phyloP scores from a whole-genome alignment of 1,140 invertebrate genomes.

The Leptinotarsa texana region DNA sequence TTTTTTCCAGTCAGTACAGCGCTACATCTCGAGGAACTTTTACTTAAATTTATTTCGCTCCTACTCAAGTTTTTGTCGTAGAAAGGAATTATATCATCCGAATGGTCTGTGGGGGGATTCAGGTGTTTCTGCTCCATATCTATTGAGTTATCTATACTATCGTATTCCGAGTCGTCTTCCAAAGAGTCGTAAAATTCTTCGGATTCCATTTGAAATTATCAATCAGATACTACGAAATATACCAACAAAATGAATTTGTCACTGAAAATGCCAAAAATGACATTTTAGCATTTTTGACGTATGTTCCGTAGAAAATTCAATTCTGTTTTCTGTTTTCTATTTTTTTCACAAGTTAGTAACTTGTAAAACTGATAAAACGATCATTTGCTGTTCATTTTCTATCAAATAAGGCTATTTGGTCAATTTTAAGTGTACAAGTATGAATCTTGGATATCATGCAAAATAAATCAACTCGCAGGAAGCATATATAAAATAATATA shows the following conservation, averaged over 20 bases:
- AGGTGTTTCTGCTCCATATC: not conserved
- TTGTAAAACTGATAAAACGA: too few species aligned
- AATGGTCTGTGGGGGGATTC: not conserved
- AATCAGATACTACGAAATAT: not conserved
- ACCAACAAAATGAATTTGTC: not conserved
- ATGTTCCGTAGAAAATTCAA: too few species aligned
- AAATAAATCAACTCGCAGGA: too few species aligned
- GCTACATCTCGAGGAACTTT: conserved; percentile 14
- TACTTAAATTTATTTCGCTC: conserved; percentile 27
- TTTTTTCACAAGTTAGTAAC: too few species aligned
- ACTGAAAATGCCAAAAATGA: not conserved
- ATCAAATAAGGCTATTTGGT: too few species aligned
- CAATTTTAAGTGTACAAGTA: too few species aligned
- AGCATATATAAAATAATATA: too few species aligned
- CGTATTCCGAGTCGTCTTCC: conserved; percentile 32
- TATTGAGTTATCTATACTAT: not conserved
- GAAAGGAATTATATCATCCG: conserved; percentile 28
- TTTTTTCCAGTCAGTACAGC: not conserved
- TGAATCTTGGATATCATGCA: too few species aligned
- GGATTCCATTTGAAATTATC: conserved; percentile 29
- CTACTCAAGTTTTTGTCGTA: conserved; percentile 31
- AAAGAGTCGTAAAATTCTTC: conserved; percentile 40
- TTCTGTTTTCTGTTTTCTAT: too few species aligned
- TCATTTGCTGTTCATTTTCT: too few species aligned
- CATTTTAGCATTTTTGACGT: not conserved